Conservation (phyloP, 2,113 vertebrate species). For the Carassius gibelio region DNA sequence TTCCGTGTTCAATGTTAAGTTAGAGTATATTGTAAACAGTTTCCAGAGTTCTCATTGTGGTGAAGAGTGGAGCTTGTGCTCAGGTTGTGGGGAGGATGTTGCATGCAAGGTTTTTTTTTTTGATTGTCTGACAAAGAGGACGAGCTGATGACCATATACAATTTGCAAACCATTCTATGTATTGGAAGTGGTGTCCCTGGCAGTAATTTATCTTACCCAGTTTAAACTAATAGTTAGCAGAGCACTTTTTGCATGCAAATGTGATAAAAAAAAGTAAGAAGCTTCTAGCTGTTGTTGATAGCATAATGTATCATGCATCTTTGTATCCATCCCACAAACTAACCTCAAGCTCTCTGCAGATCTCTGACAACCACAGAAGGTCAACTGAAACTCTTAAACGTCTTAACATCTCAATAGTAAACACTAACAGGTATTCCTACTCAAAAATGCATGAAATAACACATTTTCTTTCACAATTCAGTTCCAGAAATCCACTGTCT, state of each 20-base stretch:
- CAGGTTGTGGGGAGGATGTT: neutral
- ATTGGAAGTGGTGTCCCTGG: neutral
- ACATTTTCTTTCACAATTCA: neutral
- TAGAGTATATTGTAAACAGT: neutral
- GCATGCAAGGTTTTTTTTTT: neutral
- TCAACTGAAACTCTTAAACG: neutral
- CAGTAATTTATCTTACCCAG: neutral
- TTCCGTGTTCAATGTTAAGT: neutral
- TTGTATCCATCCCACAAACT: neutral
- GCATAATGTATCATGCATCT: neutral
- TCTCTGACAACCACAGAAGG: neutral
- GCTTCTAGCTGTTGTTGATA: neutral
- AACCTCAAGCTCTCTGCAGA: neutral
- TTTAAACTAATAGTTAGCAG: neutral
- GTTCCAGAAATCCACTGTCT: neutral
- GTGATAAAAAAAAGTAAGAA: neutral
- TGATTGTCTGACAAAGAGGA: neutral
- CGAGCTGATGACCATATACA: neutral
- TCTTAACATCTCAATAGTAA: neutral
- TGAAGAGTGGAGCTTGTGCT: neutral
- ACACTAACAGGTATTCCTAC: neutral
- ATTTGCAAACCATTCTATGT: neutral
- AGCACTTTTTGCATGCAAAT: neutral
- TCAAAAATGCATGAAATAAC: neutral
- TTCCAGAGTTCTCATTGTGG: neutral